These are phyloP conservation scores for Enteromius viviparus DNA, from an alignment of 2,797 vertebrate genomes.

Conservation along the genomic window DNA sequence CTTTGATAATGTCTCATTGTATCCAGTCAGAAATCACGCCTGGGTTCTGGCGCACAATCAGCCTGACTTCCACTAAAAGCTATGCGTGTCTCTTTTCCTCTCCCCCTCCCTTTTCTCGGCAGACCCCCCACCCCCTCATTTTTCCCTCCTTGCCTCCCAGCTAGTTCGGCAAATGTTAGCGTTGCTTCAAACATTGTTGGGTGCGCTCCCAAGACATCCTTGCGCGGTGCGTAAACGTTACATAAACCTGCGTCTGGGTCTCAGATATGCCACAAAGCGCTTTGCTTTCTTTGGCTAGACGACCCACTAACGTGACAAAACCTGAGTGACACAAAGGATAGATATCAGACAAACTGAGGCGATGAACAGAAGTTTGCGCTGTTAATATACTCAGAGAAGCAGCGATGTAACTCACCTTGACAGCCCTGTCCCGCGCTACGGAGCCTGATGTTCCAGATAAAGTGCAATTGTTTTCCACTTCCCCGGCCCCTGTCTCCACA, in stretches of 20 bases:
- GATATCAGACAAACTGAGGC: conserved; percentile 54
- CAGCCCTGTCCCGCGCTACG: conserved; percentile 61
- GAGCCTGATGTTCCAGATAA: conserved; percentile 47
- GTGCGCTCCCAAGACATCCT: conserved; percentile 28
- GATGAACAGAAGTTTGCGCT: conserved; percentile 64
- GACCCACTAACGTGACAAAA: conserved; percentile 42
- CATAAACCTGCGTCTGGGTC: conserved; percentile 21
- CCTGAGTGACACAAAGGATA: conserved; percentile 57
- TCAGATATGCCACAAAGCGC: conserved; percentile 1
- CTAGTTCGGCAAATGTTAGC: conserved; percentile 67
- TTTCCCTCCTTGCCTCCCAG: conserved; percentile 75
- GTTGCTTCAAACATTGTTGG: conserved; percentile 51
- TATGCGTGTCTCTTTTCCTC: conserved; percentile 57
- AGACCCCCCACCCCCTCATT: conserved; percentile 59
- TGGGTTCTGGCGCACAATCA: conserved; percentile 41
- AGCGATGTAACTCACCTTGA: conserved; percentile 75
- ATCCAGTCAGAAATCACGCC: conserved; percentile 55
- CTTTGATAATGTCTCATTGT: not conserved
- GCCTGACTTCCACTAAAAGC: conserved; percentile 59
- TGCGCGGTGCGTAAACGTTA: conserved; percentile 21
- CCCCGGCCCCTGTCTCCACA: conserved; percentile 79
- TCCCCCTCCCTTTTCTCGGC: conserved; percentile 30
- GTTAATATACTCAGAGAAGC: conserved; percentile 59
- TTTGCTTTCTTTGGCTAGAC: conserved; percentile 20
- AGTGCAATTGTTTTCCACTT: conserved; percentile 63